Conservation (phyloP, 2,113 vertebrate species). For the Willisornis vidua region DNA sequence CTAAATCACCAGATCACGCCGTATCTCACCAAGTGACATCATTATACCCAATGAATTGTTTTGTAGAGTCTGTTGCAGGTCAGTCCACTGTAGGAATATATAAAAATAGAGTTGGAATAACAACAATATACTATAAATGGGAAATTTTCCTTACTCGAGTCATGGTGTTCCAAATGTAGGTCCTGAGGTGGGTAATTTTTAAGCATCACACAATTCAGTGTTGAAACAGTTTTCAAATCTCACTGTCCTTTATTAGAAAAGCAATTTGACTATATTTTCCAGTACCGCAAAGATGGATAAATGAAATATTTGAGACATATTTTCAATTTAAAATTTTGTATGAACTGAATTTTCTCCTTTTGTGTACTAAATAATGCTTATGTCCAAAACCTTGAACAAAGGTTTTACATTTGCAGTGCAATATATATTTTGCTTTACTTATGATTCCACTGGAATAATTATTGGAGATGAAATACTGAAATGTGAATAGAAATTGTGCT, state of each 20-base stretch:
- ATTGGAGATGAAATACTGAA: constrained; percentile 20
- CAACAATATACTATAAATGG: not conserved
- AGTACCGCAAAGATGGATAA: constrained; percentile 47
- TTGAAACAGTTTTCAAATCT: constrained; percentile 34
- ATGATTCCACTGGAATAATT: constrained; percentile 40
- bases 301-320: constrained; percentile 64
- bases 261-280: constrained; percentile 63
- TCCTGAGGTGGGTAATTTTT: not conserved
- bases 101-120: constrained; percentile 31
- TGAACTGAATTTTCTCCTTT: constrained; percentile 57
- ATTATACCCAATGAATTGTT: not conserved
- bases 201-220: not conserved
- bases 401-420: constrained; percentile 60
- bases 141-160: constrained; percentile 5
- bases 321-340: constrained; percentile 67
- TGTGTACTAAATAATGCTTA: constrained; percentile 44
- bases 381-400: not conserved
- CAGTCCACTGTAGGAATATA: constrained; percentile 20
- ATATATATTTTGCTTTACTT: constrained; percentile 60
- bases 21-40: not conserved
- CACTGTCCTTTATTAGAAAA: constrained; percentile 52
- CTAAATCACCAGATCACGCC: not conserved
- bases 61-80: constrained; percentile 1
- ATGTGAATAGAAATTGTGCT: constrained; percentile 46
- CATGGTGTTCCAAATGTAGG: not conserved